A percentile compares a stretch with the other conserved stretches of the same genome.
Conservation (phyloP, 2,797 vertebrate genomes). For the Gorsachius magnificus region DNA sequence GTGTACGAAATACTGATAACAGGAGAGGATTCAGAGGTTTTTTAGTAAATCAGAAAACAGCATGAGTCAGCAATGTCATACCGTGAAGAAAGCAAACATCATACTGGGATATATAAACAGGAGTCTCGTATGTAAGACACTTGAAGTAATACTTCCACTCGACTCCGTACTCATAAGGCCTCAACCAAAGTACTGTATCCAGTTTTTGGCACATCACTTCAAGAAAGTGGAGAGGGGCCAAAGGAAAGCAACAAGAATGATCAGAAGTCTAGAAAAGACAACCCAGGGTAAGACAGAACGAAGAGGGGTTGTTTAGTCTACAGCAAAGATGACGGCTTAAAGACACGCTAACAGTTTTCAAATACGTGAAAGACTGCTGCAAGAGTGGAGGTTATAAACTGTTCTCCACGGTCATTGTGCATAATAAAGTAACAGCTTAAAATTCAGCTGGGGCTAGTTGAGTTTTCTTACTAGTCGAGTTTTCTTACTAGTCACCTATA, state of each 20-base stretch:
- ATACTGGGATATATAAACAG: slow-evolving; percentile 32
- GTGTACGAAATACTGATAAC: background rate
- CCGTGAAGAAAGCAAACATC: slow-evolving; percentile 44
- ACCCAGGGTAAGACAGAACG: background rate
- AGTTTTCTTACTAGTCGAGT: background rate
- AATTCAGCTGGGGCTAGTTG: background rate
- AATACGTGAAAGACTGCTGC: background rate
- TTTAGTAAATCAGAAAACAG: background rate
- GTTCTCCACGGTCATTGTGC: fast-evolving
- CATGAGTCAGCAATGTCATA: slow-evolving; percentile 29
- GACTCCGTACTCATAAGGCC: background rate
- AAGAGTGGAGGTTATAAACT: background rate
- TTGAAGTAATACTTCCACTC: slow-evolving; percentile 27
- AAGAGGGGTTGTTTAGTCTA: slow-evolving; percentile 20
- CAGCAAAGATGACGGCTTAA: background rate
- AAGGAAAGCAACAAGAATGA: slow-evolving; percentile 28
- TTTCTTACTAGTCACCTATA: background rate
- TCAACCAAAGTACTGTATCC: slow-evolving; percentile 23
- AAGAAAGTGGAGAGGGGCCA: slow-evolving; percentile 21
- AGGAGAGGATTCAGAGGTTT: background rate
- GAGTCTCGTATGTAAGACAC: background rate
- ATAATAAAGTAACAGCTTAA: background rate
- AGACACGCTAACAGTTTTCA: background rate
- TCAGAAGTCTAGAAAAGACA: background rate
- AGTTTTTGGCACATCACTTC: background rate